Conservation (phyloP, 2,797 vertebrate genomes). For the Sparidentex hasta region DNA sequence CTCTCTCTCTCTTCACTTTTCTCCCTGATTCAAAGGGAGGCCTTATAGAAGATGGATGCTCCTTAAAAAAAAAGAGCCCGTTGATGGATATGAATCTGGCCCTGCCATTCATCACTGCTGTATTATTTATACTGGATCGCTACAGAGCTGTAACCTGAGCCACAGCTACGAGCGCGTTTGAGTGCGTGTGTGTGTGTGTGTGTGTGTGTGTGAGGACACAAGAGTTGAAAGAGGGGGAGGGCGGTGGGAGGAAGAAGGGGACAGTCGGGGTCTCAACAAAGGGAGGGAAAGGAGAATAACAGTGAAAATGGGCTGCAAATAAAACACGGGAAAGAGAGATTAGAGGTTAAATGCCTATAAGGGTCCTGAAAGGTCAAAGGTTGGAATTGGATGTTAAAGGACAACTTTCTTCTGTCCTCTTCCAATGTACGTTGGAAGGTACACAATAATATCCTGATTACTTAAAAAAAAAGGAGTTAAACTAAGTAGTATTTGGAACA, state of each 20-base stretch:
- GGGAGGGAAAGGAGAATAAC: conserved; percentile 21
- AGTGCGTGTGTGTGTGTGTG: conserved; percentile 35
- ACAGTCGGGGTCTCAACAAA: conserved; percentile 35
- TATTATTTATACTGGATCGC: conserved; percentile 99
- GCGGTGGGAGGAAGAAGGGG: conserved; percentile 29
- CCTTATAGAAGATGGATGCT: conserved; percentile 79
- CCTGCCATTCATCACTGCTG: conserved; percentile 98
- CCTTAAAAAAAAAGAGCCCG: conserved; percentile 85
- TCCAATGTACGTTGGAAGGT: background rate
- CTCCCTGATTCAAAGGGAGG: conserved; percentile 79
- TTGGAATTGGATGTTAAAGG: background rate
- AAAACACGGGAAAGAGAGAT: conserved; percentile 2
- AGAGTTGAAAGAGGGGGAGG: conserved; percentile 44
- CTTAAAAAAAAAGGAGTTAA: background rate
- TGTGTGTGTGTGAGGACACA: conserved; percentile 52
- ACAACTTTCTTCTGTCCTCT: background rate
- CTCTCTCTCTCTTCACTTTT: conserved; percentile 52
- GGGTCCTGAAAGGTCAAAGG: conserved; percentile 12
- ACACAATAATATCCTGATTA: background rate
- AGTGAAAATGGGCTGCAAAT: background rate
- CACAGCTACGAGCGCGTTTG: conserved; percentile 47
- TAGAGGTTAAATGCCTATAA: background rate
- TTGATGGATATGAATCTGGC: conserved; percentile 97
- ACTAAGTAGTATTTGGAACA: no score
- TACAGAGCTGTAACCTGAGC: conserved; percentile 99